Conservation (phyloP, 2,888 invertebrate species). For the Luperina nickerlii region DNA sequence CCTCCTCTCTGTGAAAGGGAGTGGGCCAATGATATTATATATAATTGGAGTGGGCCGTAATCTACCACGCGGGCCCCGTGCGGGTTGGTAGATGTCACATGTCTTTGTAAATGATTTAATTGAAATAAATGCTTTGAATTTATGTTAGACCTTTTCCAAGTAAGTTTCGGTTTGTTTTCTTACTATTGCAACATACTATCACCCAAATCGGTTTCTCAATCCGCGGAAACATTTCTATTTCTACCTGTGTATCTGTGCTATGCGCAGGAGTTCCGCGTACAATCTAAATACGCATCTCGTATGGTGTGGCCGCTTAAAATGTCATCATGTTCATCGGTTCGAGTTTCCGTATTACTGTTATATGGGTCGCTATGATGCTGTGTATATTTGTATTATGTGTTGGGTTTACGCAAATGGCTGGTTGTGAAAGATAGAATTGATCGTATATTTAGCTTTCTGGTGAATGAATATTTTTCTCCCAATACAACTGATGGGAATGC, state of each 20-base stretch:
- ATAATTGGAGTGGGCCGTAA: too few species aligned
- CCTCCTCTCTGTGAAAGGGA: too few species aligned
- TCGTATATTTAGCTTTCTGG: not conserved
- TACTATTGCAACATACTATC: constrained; percentile 9
- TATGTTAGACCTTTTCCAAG: not conserved
- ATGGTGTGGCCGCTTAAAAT: constrained; percentile 67
- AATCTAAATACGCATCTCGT: constrained; percentile 68
- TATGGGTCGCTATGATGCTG: constrained; percentile 45
- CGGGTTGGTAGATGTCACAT: too few species aligned
- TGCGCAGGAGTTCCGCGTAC: constrained; percentile 66
- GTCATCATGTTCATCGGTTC: constrained; percentile 62
- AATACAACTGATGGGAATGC: not conserved
- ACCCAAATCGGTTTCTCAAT: constrained; percentile 28
- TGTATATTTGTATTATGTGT: constrained; percentile 27
- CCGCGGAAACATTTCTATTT: constrained; percentile 53
- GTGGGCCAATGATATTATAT: too few species aligned
- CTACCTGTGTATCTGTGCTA: constrained; percentile 46
- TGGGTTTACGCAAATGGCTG: not conserved
- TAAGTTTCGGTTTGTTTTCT: not conserved
- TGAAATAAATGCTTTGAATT: not conserved
- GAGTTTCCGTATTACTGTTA: constrained; percentile 62
- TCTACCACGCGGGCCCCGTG: too few species aligned
- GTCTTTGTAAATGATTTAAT: too few species aligned
- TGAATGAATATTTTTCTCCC: not conserved
- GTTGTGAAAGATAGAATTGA: constrained; percentile 17